Conservation (phyloP, 2,888 invertebrate genomes). For the Nomada lathburiana region DNA sequence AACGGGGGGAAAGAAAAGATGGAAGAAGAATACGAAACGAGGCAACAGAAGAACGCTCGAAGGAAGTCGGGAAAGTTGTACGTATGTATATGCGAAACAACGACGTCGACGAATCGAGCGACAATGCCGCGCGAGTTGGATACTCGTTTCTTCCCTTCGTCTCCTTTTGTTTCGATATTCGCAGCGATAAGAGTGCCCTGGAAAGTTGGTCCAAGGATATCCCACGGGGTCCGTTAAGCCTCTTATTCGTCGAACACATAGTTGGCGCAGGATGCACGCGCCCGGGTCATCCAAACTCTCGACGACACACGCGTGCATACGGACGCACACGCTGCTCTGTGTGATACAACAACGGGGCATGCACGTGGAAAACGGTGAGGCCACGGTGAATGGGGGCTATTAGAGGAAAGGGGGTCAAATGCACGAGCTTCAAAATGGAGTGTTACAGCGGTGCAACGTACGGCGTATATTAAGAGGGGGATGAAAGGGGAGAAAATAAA, state of each 20-base stretch:
- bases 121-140: conserved; percentile 16
- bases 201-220: conserved; percentile 32
- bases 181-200: conserved; percentile 18
- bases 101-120: conserved; percentile 29
- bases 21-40: not conserved
- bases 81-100: not conserved
- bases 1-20: conserved; percentile 6
- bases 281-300: conserved; percentile 24
- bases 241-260: conserved; percentile 4
- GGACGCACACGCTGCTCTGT: not conserved
- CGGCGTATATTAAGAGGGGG: conserved; percentile 39
- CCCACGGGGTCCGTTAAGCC: conserved; percentile 34
- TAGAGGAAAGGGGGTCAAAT: conserved; percentile 61
- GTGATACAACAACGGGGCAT: conserved; percentile 1
- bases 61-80: conserved; percentile 1
- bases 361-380: conserved; percentile 25
- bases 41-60: not conserved
- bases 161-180: conserved; percentile 27
- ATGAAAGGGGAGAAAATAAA: conserved; percentile 56
- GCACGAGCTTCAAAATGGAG: conserved; percentile 36
- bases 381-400: conserved; percentile 48
- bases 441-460: conserved; percentile 30
- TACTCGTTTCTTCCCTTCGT: not conserved
- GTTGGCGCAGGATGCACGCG: conserved; percentile 5
- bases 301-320: not conserved